phyloP scores from a whole-genome alignment of 2,797 vertebrate species.

The Carcharodon carcharias region DNA sequence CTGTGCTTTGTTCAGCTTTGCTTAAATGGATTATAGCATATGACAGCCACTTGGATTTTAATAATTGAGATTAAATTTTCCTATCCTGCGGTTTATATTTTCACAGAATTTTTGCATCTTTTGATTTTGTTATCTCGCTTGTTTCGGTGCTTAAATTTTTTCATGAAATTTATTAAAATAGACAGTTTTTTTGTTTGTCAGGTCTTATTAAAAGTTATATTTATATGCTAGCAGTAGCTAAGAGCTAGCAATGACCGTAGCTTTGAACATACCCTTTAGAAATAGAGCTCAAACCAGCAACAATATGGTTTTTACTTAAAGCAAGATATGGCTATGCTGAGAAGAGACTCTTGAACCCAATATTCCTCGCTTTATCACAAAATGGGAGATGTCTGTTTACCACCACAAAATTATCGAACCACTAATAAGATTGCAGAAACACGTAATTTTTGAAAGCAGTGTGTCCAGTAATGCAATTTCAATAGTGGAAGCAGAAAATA shows the following conservation, averaged over 20 bases:
- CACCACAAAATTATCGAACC: neutral
- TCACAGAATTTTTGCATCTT: neutral
- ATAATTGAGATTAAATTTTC: conserved; percentile 19
- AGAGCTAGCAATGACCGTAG: neutral
- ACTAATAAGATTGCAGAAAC: neutral
- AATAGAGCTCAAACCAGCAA: neutral
- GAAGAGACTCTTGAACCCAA: neutral
- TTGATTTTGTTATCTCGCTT: conserved; percentile 29
- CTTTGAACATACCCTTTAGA: neutral
- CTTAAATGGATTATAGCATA: conserved; percentile 24
- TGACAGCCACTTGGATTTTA: neutral
- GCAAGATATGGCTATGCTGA: neutral
- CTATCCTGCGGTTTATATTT: neutral
- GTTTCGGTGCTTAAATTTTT: neutral
- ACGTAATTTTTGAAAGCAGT: neutral
- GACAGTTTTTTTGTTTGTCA: conserved; percentile 26
- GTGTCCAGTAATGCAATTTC: no score
- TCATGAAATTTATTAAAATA: neutral
- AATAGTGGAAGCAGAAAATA: no score
- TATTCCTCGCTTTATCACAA: neutral
- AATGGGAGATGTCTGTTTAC: neutral
- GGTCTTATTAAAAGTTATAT: conserved; percentile 9
- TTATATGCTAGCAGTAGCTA: neutral
- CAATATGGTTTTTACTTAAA: neutral
- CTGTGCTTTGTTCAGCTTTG: neutral